Evolutionary conservation across 2,797 vertebrate species (phyloP).

Genomic region (Pterois miles): DNA sequence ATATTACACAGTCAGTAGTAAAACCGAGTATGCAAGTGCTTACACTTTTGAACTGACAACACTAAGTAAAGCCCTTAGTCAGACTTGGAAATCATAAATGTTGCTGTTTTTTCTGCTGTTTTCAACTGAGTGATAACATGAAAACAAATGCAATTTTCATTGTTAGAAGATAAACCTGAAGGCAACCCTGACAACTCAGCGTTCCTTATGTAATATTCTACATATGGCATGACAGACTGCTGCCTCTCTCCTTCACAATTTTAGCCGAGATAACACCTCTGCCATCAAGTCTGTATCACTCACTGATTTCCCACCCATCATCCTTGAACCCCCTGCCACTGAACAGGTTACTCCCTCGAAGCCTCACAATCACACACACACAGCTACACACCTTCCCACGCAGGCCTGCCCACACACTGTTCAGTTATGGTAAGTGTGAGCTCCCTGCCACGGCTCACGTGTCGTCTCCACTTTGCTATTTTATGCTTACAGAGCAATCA

Average conservation of each 20-base stretch:
- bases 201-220: neutral
- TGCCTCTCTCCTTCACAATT: neutral
- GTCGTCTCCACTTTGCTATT: conserved; percentile 34
- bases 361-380: neutral
- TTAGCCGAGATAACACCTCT: neutral
- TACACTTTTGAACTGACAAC: neutral
- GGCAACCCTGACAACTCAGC: neutral
- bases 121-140: neutral
- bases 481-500: conserved; percentile 37
- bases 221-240: neutral
- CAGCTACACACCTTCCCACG: conserved; percentile 41
- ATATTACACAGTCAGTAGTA: neutral
- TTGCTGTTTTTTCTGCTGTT: neutral
- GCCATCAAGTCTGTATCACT: neutral
- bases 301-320: neutral
- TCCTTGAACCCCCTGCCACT: conserved; percentile 37
- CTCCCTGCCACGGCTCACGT: conserved; percentile 41
- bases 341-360: conserved; percentile 1
- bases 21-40: neutral
- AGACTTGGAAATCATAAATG: neutral
- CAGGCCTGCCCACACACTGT: conserved; percentile 44
- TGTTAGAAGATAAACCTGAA: neutral
- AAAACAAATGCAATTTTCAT: neutral
- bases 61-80: neutral
- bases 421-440: conserved; percentile 15